Conservation (phyloP, 2,888 invertebrate species). For the Sturmia bella region DNA sequence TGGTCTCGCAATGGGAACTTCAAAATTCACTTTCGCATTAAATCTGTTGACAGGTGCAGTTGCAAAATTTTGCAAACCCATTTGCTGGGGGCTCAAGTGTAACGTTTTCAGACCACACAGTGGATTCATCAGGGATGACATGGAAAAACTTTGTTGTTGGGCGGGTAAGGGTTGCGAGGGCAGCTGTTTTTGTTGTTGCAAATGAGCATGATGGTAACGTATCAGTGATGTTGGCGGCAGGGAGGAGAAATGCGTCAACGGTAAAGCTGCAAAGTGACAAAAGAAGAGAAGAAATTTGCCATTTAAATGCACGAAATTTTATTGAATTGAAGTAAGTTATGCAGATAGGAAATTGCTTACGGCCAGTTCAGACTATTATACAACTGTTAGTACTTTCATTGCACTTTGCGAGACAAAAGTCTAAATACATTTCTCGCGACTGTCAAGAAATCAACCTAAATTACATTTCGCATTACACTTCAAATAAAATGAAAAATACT, state of each 20-base stretch:
- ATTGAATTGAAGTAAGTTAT: no score
- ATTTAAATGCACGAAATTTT: background rate
- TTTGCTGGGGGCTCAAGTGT: constrained; percentile 71
- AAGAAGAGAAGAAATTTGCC: background rate
- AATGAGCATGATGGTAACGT: constrained; percentile 76
- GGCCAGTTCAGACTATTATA: no score
- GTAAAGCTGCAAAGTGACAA: constrained; percentile 60
- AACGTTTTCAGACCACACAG: constrained; percentile 77
- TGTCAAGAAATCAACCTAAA: no score
- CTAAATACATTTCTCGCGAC: no score
- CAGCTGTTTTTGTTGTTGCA: constrained; percentile 69
- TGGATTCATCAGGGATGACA: constrained; percentile 75
- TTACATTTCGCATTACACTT: no score
- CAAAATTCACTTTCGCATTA: constrained; percentile 74
- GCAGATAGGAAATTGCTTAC: no score
- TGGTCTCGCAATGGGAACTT: constrained; percentile 73
- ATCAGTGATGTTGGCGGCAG: constrained; percentile 75
- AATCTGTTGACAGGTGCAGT: constrained; percentile 69
- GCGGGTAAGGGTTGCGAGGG: constrained; percentile 34
- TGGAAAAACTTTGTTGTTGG: constrained; percentile 70
- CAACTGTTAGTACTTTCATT: no score
- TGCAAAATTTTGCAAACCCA: constrained; percentile 72
- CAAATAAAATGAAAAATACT: no score
- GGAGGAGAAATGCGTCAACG: constrained; percentile 72
- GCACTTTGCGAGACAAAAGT: no score